Conservation (phyloP, 2,797 vertebrate species). For the Acanthurus lineatus region DNA sequence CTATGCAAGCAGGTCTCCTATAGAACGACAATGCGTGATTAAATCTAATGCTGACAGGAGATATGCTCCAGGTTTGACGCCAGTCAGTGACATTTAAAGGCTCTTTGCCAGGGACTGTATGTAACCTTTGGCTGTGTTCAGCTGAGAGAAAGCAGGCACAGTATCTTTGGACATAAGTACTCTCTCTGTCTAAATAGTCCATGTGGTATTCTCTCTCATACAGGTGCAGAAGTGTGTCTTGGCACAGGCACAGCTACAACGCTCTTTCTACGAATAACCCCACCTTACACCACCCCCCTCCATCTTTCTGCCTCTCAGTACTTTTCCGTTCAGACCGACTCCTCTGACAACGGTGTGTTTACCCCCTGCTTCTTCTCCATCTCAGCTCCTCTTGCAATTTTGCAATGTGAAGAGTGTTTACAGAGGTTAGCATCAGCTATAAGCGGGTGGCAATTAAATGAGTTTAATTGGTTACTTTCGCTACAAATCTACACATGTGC, state of each 20-base stretch:
- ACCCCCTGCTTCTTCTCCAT: slow-evolving; percentile 15
- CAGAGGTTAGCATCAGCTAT: neutral
- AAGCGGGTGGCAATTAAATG: neutral
- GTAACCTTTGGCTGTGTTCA: neutral
- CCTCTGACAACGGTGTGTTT: slow-evolving; percentile 18
- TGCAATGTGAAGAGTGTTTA: neutral
- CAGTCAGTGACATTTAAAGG: neutral
- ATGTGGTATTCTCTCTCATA: slow-evolving; percentile 33
- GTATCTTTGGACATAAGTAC: slow-evolving; percentile 1
- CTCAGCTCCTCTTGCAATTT: neutral
- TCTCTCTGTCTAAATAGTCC: slow-evolving; percentile 15
- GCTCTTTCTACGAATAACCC: slow-evolving; percentile 27
- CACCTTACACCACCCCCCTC: neutral
- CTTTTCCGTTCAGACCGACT: slow-evolving; percentile 62
- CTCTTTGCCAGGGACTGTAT: neutral
- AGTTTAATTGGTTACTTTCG: neutral
- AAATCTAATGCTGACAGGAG: neutral
- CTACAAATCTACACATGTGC: neutral
- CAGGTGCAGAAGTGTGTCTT: slow-evolving; percentile 39
- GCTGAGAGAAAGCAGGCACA: slow-evolving; percentile 2
- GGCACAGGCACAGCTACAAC: neutral
- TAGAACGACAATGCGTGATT: neutral
- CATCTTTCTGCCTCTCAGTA: slow-evolving; percentile 63
- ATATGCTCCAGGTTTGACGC: neutral
- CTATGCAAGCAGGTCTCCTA: no score